Conservation (phyloP, 2,113 vertebrate species). For the Myxocyprinus asiaticus region DNA sequence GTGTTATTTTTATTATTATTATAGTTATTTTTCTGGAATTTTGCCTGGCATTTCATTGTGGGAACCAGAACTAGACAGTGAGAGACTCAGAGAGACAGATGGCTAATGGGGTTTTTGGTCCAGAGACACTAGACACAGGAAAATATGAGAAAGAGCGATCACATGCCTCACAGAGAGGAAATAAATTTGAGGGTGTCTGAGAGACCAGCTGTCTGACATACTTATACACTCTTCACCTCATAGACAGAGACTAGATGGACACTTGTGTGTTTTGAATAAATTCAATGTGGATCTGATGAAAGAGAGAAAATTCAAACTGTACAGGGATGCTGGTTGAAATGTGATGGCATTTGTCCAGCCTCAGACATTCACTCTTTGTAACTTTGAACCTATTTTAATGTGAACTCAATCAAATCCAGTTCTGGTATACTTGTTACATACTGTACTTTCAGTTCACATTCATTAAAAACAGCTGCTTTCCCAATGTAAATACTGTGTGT, state of each 20-base stretch:
- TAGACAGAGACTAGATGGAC: background rate
- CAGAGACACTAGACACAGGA: conserved; percentile 12
- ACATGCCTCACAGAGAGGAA: background rate
- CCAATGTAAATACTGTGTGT: background rate
- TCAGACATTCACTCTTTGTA: background rate
- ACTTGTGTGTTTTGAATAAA: too few relatives aligned
- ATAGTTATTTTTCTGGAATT: too few relatives aligned
- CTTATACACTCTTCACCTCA: background rate
- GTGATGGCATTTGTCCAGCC: background rate
- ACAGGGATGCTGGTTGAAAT: background rate
- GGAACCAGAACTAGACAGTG: background rate
- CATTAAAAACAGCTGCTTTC: background rate
- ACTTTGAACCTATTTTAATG: background rate
- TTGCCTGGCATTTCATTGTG: background rate
- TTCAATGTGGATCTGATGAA: background rate
- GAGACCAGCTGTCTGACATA: background rate
- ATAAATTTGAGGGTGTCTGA: background rate
- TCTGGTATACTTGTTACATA: background rate
- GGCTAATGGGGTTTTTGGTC: background rate
- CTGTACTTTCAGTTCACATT: too few relatives aligned
- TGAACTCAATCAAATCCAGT: background rate
- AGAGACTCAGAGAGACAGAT: background rate
- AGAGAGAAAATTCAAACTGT: background rate
- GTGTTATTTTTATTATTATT: too few relatives aligned
- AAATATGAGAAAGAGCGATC: background rate